A percentile compares a stretch with the other conserved stretches of the same genome.
Conservation (phyloP, 2,113 vertebrate species). For the Hippocampus guttulatus region DNA sequence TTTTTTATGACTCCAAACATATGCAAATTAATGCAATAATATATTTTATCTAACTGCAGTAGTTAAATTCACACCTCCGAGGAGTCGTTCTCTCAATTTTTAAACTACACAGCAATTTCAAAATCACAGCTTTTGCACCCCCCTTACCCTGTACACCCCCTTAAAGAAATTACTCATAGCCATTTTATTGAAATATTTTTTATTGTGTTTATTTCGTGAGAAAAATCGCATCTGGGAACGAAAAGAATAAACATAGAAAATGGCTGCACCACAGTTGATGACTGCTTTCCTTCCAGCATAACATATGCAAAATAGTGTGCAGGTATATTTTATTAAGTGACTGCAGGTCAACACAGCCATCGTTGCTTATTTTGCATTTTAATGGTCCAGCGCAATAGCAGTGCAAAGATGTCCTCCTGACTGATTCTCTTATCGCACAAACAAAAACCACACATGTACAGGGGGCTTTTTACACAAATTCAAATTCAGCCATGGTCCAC, state of each 20-base stretch:
- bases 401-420: not conserved
- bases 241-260: not conserved
- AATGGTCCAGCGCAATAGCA: not conserved
- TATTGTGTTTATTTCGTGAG: not conserved
- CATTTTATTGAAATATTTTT: not conserved
- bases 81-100: too few relatives aligned
- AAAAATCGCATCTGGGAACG: not conserved
- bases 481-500: slow-evolving; percentile 51
- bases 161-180: too few relatives aligned
- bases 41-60: too few relatives aligned
- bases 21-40: not conserved
- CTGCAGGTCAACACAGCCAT: not conserved
- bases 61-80: too few relatives aligned
- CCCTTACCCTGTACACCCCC: too few relatives aligned
- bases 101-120: not conserved
- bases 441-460: not conserved
- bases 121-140: too few relatives aligned
- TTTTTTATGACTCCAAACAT: not conserved
- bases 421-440: not conserved
- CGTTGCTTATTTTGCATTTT: not conserved
- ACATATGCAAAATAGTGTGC: not conserved
- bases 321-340: not conserved
- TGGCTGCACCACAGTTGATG: not conserved
- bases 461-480: slow-evolving; percentile 36
- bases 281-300: not conserved